Evolutionary conservation across 2,888 invertebrate genomes (phyloP), one percentile per base, ranked within the genome.

Genomic region (Buathra laborator): DNA sequence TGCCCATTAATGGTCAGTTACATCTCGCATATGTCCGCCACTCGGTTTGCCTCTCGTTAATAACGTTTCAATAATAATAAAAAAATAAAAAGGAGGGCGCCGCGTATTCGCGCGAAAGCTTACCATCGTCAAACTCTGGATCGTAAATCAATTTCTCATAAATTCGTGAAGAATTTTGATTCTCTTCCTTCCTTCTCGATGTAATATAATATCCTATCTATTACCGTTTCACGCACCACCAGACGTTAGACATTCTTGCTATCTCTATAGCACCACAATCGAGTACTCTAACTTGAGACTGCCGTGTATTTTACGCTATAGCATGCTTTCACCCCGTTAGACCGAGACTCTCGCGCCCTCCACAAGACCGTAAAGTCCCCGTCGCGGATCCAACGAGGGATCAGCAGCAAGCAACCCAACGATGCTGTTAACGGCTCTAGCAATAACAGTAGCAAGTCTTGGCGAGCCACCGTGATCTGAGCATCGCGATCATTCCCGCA

Each of bases 401-500:
- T 78, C 75, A 64, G 66, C n/a, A 44, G 70, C 44, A 9, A 48
- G 70, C 51, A 62, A 43, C 59, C 56, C 32, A 70, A 59, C 74
- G 77, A 81, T 48, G 78, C 74, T 74, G 74, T 84, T 84, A 81
- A 78, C 72, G 64, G 71, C 37, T 66, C 37, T 81, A 67, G 87
- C 88, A 87, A 88, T 90, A 90, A 90, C 88, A 87, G 87, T 88
- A 87, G 89, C 84, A 68, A 29, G 53, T 75, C 43, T 59, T 64
- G 75, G 43, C 43, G 59, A 46, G 72, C 62, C 78, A 51, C 81
- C 59, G 24, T 87, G 88, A 88, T 86, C 86, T 81, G 70, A 68
- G 67, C 85, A 88, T 88, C 89, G 86, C 71, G 78, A 85, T 85
- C 75, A 90, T 87, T 90, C 6, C 85, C 86, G 79, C 88, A 90